Evolutionary conservation across 1,140 invertebrate genomes (phyloP), one percentile per base, ranked within the genome.

Genomic region (Chelonus insularis): DNA sequence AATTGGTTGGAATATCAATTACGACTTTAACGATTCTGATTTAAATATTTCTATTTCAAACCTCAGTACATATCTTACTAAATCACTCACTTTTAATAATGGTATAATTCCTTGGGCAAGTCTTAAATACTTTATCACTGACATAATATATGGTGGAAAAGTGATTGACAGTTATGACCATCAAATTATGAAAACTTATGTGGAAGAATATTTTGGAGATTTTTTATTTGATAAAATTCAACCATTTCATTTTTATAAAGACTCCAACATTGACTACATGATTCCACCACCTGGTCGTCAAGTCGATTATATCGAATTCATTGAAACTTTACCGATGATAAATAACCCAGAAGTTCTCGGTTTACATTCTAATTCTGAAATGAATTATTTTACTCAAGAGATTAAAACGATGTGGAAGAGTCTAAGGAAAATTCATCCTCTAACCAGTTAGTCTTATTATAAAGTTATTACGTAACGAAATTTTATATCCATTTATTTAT

Each of bases 131-230:
- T 79, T 96, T 1, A 94, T 96, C 72, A 93, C 93, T 61, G 93
- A 96, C 80, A 91, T 91, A 4, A 95, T 96, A 91, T 96, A 97
- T 74, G 94, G 94, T 12, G 94, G 94, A 18, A 84, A 92, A 63
- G 91, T 96, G 12, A 95, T 95, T 63, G 93, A 96, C 71, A 86
- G 91, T 71, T 96, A 90, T 81, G 94, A 96, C 77, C 85, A 93
- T 20, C 84, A 93, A 60, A 88, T 95, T 4, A 88, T 94, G 1
- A 84, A 87, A 59, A 92, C 89, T 0, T 96, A 96, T 73, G 94
- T 96, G 90, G 86, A 95, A 73, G 93, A 96, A 76, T 97, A 96
- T 73, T 91, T 96, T 84, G 94, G 94, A 0, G 93, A 96, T 70
- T 96, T 96, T 74, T 82, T 96, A 16, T 95, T 96, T 71, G 91